Evolutionary conservation across 2,888 invertebrate species (phyloP).

Genomic region (Orgyia antiqua): DNA sequence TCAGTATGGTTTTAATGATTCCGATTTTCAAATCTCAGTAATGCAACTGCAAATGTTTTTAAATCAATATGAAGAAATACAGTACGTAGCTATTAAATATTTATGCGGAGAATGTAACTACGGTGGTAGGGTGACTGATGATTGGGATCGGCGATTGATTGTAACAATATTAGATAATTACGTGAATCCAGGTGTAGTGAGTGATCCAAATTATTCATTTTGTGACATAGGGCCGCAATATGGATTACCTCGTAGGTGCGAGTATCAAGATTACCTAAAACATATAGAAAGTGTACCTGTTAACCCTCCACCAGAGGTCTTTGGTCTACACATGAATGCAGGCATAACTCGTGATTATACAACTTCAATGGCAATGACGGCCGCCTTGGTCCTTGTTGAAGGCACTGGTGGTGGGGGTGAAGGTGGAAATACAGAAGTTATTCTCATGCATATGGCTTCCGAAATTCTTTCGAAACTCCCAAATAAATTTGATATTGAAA

Average conservation of each 20-base stretch:
- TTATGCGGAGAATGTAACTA: conserved; percentile 95
- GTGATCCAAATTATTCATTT: conserved; percentile 81
- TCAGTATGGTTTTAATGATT: conserved; percentile 90
- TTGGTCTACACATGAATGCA: conserved; percentile 93
- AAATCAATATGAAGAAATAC: conserved; percentile 86
- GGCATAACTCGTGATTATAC: conserved; percentile 91
- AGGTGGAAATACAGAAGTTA: conserved; percentile 82
- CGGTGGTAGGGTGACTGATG: conserved; percentile 91
- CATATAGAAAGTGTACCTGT: conserved; percentile 87
- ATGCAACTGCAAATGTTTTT: conserved; percentile 90
- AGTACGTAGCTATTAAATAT: conserved; percentile 91
- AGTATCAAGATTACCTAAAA: conserved; percentile 84
- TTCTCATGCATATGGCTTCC: conserved; percentile 78
- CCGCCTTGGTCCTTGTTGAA: conserved; percentile 86
- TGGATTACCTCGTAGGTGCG: conserved; percentile 83
- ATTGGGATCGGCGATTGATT: conserved; percentile 89
- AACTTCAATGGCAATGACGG: conserved; percentile 84
- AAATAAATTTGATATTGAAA: conserved; percentile 81
- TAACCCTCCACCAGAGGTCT: conserved; percentile 90
- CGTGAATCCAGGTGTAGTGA: conserved; percentile 82
- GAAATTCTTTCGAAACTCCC: conserved; percentile 81
- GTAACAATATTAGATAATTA: conserved; percentile 86
- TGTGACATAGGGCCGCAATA: conserved; percentile 78
- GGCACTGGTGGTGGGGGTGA: conserved; percentile 76
- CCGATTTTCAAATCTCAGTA: conserved; percentile 90